Evolutionary conservation across 1,140 invertebrate genomes (phyloP), one percentile per base, ranked within the genome.

Genomic region (Daktulosphaira vitifoliae): DNA sequence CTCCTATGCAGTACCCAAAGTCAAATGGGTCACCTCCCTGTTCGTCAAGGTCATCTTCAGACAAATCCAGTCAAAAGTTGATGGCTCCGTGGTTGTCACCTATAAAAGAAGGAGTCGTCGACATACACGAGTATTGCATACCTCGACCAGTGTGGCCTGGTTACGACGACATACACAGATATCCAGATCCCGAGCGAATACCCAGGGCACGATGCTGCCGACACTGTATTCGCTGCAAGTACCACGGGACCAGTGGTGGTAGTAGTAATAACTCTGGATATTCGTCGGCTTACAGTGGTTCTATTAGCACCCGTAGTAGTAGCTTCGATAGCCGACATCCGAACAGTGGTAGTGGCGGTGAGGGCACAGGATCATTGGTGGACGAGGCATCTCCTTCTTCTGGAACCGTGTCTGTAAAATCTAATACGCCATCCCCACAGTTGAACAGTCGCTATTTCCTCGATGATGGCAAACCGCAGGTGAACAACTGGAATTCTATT

Each of bases 91-190:
- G 44, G 39, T 54, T 69, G 18, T 62, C 51, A 26, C 65, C 69
- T n/a, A 69, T 69, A 33, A 66, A 68, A 11, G 69, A 69, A 33
- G 69, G 66, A 2, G 56, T 53, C 13, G 37, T 69, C 18, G 69
- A 69, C 52, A 39, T 46, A 25, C 56, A 33, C 15, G 38, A 48
- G 16, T 67, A 59, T 37, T 66, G 65, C 65, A 66, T 69, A 16
- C 69, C 69, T 11, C 69, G 67, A 7, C 69, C 69, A 22, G 66
- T 69, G 16, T 69, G 69, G 69, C 69, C 69, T 0, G 39, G 65
- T 0, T 53, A 51, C 51, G 18, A n/a, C 29, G 44, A 4, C 16
- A 11, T 33, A 11, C 18, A 20, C 44, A 11, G n/a, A 16, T 20
- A 18, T 3, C 38, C 25, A 1, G 56, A 20, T 16, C 1, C 6